These are phyloP conservation scores for Sylvietta virens DNA, from an alignment of 2,113 vertebrate species.

Conservation along the genomic window DNA sequence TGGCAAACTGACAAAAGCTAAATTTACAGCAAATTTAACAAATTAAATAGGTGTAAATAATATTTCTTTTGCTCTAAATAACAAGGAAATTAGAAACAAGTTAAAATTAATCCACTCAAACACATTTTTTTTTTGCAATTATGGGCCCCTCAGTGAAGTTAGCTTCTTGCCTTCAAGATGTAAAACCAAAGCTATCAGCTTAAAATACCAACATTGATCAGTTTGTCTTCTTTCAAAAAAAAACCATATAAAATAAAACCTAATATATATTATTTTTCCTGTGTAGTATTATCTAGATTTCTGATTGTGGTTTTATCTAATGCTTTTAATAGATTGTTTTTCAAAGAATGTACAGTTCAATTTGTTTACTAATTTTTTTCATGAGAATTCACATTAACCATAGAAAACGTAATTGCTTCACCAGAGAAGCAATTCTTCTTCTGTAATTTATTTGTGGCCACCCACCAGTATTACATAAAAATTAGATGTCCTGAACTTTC, in stretches of 20 bases:
- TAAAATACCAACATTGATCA: not conserved
- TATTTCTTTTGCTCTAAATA: not conserved
- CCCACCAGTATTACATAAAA: not conserved
- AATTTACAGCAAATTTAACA: not conserved
- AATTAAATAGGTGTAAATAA: not conserved
- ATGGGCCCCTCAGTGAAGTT: not conserved
- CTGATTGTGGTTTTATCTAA: not conserved
- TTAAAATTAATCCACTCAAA: not conserved
- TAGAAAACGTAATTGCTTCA: not conserved
- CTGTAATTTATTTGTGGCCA: not conserved
- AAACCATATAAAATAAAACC: not conserved
- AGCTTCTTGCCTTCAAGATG: not conserved
- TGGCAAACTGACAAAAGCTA: not conserved
- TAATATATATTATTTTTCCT: not conserved
- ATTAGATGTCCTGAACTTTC: not conserved
- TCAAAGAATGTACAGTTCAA: not conserved
- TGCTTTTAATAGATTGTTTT: not conserved
- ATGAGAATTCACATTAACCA: not conserved
- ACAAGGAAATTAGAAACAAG: slow-evolving; percentile 6
- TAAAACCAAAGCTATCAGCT: slow-evolving; percentile 16
- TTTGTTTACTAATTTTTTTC: not conserved
- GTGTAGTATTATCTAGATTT: not conserved
- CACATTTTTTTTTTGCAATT: not conserved
- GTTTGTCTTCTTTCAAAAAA: not conserved
- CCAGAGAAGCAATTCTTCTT: not conserved